Conservation (phyloP, 23 tunicate species). For the Styela plicata region DNA sequence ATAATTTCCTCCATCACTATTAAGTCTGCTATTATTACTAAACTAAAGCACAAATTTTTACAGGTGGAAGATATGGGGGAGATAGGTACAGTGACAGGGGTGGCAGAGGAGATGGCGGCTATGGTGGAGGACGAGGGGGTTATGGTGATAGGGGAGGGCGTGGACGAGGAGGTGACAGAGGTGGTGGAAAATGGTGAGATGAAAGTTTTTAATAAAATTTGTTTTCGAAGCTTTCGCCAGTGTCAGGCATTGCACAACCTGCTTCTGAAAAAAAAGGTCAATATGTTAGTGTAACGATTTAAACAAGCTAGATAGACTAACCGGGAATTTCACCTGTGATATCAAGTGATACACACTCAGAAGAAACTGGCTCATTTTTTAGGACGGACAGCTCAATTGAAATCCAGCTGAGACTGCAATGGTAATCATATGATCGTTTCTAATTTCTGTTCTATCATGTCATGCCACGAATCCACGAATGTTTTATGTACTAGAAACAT, state of each 20-base stretch:
- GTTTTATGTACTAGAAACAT: background rate
- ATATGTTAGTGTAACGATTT: background rate
- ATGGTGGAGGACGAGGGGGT: constrained; percentile 50
- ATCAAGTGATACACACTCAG: no score
- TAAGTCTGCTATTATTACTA: no score
- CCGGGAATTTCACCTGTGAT: no score
- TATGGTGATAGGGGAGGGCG: constrained; percentile 35
- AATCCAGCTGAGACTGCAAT: background rate
- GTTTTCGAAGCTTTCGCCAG: background rate
- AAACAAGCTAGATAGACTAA: background rate
- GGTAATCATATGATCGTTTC: background rate
- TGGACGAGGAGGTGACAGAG: constrained; percentile 37
- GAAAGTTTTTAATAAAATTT: background rate
- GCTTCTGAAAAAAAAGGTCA: background rate
- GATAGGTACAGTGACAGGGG: constrained; percentile 27
- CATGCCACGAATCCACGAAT: background rate
- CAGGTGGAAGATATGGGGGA: constrained; percentile 32
- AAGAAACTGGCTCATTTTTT: background rate
- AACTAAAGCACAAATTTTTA: background rate
- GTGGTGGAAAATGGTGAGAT: constrained; percentile 55
- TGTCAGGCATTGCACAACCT: background rate
- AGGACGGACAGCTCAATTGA: background rate
- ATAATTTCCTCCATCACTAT: no score
- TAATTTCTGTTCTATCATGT: background rate
- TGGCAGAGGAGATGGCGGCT: constrained; percentile 21